Evolutionary conservation across 1,140 invertebrate genomes (phyloP).

Genomic region (Linepithema humile): DNA sequence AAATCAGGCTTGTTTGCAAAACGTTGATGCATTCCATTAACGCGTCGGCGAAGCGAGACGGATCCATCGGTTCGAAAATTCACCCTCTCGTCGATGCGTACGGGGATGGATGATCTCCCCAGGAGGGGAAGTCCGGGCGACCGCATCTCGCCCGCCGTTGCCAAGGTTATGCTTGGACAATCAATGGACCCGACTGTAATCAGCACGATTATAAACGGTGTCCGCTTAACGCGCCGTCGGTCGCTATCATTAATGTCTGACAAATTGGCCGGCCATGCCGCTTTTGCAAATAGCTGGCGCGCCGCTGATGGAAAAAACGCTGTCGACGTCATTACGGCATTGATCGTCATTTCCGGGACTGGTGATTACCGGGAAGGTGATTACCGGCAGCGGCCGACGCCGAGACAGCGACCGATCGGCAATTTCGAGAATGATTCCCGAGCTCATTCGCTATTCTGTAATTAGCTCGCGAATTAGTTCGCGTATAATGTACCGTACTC

Average conservation of each 20-base stretch:
- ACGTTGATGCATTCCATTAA: slow-evolving; percentile 64
- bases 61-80: slow-evolving; percentile 44
- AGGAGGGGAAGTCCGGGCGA: background rate
- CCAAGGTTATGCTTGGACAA: slow-evolving; percentile 62
- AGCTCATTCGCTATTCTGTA: slow-evolving; percentile 25
- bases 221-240: slow-evolving; percentile 56
- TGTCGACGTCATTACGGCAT: slow-evolving; percentile 35
- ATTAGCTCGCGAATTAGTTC: slow-evolving; percentile 29
- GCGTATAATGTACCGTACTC: too few species aligned
- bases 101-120: background rate
- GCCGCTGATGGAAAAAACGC: slow-evolving; percentile 1
- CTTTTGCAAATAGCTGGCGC: slow-evolving; percentile 48
- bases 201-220: slow-evolving; percentile 62
- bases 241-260: slow-evolving; percentile 59
- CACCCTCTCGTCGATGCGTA: slow-evolving; percentile 8
- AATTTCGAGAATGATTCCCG: slow-evolving; percentile 29
- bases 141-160: slow-evolving; percentile 37
- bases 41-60: slow-evolving; percentile 52
- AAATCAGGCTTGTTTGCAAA: slow-evolving; percentile 16
- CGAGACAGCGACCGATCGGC: background rate
- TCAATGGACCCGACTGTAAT: slow-evolving; percentile 64
- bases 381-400: slow-evolving; percentile 40
- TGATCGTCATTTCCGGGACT: slow-evolving; percentile 59
- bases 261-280: slow-evolving; percentile 61
- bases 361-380: too few species aligned